These are phyloP conservation scores for Carpatolechia fugitivella DNA, from an alignment of 2,888 invertebrate species.

Conservation along the genomic window DNA sequence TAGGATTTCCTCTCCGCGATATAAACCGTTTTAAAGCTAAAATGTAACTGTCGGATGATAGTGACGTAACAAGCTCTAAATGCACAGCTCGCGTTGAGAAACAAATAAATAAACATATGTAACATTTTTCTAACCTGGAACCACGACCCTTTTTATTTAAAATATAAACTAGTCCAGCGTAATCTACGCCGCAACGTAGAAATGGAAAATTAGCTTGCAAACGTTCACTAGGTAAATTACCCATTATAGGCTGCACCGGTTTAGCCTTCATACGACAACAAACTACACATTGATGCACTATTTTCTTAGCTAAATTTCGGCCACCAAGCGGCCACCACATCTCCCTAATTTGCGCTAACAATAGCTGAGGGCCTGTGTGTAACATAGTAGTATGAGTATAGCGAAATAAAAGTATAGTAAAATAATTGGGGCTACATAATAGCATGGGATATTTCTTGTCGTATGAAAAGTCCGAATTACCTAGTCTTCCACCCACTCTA, in stretches of 20 bases:
- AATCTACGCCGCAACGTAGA: constrained; percentile 3
- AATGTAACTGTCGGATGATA: no score
- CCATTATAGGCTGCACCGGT: not conserved
- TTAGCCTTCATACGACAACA: not conserved
- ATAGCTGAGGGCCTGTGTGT: not conserved
- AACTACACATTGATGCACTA: not conserved
- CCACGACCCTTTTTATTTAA: constrained; percentile 20
- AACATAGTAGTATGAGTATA: not conserved
- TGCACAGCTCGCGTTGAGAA: no score
- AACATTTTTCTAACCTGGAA: constrained; percentile 10
- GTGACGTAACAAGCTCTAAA: no score
- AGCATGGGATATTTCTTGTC: not conserved
- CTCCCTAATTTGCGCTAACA: not conserved
- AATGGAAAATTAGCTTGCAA: not conserved
- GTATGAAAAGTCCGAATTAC: no score
- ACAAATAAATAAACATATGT: constrained; percentile 19
- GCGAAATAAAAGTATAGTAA: not conserved
- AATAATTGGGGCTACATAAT: not conserved
- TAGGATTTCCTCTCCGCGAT: no score
- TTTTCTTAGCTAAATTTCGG: not conserved
- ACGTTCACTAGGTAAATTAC: not conserved
- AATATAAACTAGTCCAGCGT: constrained; percentile 14
- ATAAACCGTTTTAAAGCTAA: no score
- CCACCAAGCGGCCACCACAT: not conserved
- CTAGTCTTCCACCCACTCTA: not conserved